Evolutionary conservation across 2,113 vertebrate genomes (phyloP).

Genomic region (Heliornis fulica): DNA sequence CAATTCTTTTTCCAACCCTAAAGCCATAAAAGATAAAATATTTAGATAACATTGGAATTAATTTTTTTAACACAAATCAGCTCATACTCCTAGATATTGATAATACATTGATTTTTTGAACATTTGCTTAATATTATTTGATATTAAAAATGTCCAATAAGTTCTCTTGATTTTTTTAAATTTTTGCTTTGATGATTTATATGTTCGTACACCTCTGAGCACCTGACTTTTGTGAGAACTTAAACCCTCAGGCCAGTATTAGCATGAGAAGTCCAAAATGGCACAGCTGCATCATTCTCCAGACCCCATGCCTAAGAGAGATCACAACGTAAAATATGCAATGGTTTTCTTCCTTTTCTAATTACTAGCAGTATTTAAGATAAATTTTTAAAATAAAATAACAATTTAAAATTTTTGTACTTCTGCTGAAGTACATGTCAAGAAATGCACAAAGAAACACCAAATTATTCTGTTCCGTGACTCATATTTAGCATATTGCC

Average conservation of each 20-base stretch:
- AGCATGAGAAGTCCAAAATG: neutral
- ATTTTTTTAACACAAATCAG: neutral
- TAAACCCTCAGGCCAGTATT: neutral
- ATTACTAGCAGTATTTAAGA: neutral
- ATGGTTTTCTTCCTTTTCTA: neutral
- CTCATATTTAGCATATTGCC: slow-evolving; percentile 17
- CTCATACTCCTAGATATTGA: neutral
- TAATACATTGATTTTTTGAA: neutral
- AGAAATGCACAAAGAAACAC: neutral
- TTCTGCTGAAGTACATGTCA: neutral
- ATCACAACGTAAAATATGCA: neutral
- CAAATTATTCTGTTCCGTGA: slow-evolving; percentile 2
- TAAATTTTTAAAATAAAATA: neutral
- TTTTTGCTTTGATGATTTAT: neutral
- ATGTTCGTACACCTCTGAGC: neutral
- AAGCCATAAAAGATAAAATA: neutral
- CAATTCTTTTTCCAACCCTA: neutral
- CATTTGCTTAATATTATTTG: neutral
- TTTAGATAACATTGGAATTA: neutral
- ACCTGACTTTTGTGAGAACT: neutral
- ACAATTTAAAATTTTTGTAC: neutral
- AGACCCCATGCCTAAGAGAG: neutral
- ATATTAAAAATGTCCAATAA: neutral
- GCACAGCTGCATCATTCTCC: neutral
- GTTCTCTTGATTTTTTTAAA: neutral